Conservation (phyloP, 2,797 vertebrate species). For the Bufotes viridis region DNA sequence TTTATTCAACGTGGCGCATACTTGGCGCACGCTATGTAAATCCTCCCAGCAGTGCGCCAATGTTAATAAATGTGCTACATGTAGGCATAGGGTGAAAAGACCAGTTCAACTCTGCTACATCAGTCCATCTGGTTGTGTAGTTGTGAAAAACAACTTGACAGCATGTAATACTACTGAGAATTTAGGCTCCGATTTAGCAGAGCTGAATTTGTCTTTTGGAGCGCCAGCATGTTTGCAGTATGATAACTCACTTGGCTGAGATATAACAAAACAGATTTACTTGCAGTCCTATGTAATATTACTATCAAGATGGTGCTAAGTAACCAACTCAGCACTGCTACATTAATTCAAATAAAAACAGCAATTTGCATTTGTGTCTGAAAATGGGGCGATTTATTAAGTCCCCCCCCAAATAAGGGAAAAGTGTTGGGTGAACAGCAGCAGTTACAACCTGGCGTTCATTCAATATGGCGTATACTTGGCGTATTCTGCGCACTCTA, state of each 20-base stretch:
- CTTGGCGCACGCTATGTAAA: neutral
- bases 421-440: no score
- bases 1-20: no score
- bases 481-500: neutral
- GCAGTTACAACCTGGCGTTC: no score
- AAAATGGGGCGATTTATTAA: no score
- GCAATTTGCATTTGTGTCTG: neutral
- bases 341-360: no score
- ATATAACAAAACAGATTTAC: no score
- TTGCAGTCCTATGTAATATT: no score
- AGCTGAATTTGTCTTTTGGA: neutral
- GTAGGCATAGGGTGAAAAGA: neutral
- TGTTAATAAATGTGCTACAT: neutral
- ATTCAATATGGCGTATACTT: no score
- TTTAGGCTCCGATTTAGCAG: neutral
- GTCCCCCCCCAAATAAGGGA: no score
- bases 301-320: neutral
- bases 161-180: neutral
- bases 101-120: neutral
- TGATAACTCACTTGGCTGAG: neutral
- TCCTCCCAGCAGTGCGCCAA: neutral
- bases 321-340: neutral
- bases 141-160: neutral
- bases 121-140: neutral
- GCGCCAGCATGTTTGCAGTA: neutral